Percentiles rank a stretch among this genome's conserved stretches.
Conservation (phyloP, 1,140 invertebrate genomes). For the Bombus superbus region DNA sequence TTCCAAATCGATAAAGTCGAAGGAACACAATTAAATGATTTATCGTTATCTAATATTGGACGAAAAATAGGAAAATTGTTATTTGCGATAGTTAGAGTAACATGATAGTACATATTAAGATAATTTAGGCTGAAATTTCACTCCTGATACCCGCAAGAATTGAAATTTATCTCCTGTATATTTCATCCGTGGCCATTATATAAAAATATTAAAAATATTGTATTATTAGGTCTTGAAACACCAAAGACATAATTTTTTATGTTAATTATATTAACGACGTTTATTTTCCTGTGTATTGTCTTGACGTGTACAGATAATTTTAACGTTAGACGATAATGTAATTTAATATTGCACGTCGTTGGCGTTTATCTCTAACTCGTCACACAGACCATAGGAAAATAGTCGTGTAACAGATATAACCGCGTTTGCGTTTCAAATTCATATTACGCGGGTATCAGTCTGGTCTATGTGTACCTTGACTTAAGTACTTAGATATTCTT, state of each 20-base stretch:
- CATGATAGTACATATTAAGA: too few relatives aligned
- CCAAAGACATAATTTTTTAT: not conserved
- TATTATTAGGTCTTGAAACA: not conserved
- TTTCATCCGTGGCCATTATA: not conserved
- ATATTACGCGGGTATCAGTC: not conserved
- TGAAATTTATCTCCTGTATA: not conserved
- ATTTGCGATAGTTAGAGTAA: too few relatives aligned
- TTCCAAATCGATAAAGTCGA: too few relatives aligned
- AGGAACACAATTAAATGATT: not conserved
- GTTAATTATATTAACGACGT: not conserved
- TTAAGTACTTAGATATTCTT: not conserved
- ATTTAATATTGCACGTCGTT: not conserved
- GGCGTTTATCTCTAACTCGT: constrained; percentile 1
- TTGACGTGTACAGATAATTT: constrained; percentile 5
- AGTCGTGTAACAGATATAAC: not conserved
- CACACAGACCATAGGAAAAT: not conserved
- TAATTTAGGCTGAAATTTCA: not conserved
- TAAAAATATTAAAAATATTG: not conserved
- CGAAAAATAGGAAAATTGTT: not conserved
- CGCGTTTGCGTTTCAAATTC: constrained; percentile 6
- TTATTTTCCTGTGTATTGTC: not conserved
- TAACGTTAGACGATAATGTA: not conserved
- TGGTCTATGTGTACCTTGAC: not conserved
- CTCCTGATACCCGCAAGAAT: not conserved
- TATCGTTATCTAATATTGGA: not conserved